phyloP scores from a whole-genome alignment of 1,140 invertebrate genomes.

The Nomia melanderi region DNA sequence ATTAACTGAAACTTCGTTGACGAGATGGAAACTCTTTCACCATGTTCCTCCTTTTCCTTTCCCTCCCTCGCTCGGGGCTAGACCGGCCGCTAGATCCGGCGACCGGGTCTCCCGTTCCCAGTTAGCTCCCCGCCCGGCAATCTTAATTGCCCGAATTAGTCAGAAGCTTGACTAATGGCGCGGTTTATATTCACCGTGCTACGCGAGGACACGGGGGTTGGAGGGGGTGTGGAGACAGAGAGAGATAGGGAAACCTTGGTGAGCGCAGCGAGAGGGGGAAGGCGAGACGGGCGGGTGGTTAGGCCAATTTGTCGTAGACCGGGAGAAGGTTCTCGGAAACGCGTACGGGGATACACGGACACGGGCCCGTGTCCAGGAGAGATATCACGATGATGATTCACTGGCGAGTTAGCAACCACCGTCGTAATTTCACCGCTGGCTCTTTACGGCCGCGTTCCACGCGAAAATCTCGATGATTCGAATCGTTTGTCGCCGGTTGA shows the following conservation, averaged over 20 bases:
- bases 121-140: constrained; percentile 14
- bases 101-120: background rate
- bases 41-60: background rate
- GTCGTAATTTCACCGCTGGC: constrained; percentile 16
- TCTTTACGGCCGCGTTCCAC: constrained; percentile 7
- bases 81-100: background rate
- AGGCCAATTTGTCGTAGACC: constrained; percentile 59
- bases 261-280: background rate
- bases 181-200: constrained; percentile 49
- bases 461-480: background rate
- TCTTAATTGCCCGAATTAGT: constrained; percentile 70
- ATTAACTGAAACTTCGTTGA: constrained; percentile 13
- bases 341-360: background rate
- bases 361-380: constrained; percentile 1
- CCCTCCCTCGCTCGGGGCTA: background rate
- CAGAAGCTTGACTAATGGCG: constrained; percentile 66
- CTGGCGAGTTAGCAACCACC: constrained; percentile 31
- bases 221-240: constrained; percentile 27
- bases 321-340: constrained; percentile 49
- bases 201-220: constrained; percentile 2
- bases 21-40: constrained; percentile 15
- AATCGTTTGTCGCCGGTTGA: too few species aligned
- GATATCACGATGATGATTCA: constrained; percentile 28
- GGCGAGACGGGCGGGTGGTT: constrained; percentile 5
- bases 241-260: background rate